Conservation (phyloP, 1,140 invertebrate species). For the Grapholita molesta region DNA sequence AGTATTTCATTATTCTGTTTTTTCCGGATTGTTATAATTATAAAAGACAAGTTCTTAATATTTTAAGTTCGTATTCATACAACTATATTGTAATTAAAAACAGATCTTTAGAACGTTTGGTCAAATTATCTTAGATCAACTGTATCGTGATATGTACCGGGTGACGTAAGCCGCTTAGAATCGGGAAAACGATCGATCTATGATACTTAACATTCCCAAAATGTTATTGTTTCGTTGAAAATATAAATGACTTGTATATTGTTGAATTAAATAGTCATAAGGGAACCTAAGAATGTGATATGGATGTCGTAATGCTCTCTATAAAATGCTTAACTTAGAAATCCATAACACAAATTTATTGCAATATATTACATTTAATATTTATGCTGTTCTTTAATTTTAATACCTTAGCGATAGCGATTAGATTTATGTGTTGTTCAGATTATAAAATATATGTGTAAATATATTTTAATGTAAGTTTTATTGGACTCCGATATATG, state of each 20-base stretch:
- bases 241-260: conserved; percentile 59
- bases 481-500: not conserved
- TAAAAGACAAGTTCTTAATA: no score
- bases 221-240: conserved; percentile 62
- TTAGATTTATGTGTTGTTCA: not conserved
- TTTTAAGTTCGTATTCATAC: not conserved
- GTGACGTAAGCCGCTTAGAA: not conserved
- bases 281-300: conserved; percentile 72
- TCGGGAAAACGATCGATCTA: not conserved
- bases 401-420: not conserved
- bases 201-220: conserved; percentile 54
- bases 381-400: conserved; percentile 35
- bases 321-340: conserved; percentile 52
- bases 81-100: not conserved
- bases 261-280: conserved; percentile 54
- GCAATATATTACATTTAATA: conserved; percentile 50
- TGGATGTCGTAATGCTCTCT: conserved; percentile 75
- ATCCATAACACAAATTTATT: conserved; percentile 45
- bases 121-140: not conserved
- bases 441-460: not conserved
- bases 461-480: not conserved
- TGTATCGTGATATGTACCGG: not conserved
- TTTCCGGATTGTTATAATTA: not conserved
- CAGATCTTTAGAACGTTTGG: not conserved
- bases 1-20: not conserved